Conservation (phyloP, 2,113 vertebrate species). For the Atrichornis clamosus region DNA sequence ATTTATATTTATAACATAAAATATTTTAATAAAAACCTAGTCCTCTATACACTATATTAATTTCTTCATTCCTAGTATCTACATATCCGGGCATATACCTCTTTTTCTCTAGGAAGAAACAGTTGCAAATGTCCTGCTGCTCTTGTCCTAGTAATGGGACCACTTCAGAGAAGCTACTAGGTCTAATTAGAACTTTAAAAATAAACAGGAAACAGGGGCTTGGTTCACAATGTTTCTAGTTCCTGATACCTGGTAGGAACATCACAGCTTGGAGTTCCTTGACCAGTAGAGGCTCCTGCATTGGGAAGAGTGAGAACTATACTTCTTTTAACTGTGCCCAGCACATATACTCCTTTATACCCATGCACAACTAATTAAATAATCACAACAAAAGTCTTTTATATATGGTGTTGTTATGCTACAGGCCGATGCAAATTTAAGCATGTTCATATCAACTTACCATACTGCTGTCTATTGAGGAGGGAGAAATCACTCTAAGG, state of each 20-base stretch:
- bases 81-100: accelerated
- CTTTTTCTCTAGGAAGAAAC: background rate
- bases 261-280: background rate
- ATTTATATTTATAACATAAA: background rate
- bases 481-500: background rate
- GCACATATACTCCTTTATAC: background rate
- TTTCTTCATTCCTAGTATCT: background rate
- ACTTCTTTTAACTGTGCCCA: background rate
- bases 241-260: background rate
- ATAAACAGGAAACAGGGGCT: background rate
- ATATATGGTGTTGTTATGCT: background rate
- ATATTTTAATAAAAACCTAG: background rate
- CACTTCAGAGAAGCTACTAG: background rate
- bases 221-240: background rate
- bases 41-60: background rate
- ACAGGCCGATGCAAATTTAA: background rate
- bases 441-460: accelerated
- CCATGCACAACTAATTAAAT: background rate
- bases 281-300: accelerated
- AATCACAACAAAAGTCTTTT: background rate
- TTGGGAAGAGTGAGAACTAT: background rate
- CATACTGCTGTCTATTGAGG: background rate
- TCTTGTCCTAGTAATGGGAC: background rate
- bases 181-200: background rate
- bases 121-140: background rate